These are phyloP conservation scores for Proctacanthus coquilletti DNA, from an alignment of 1,140 invertebrate species.

Conservation along the genomic window DNA sequence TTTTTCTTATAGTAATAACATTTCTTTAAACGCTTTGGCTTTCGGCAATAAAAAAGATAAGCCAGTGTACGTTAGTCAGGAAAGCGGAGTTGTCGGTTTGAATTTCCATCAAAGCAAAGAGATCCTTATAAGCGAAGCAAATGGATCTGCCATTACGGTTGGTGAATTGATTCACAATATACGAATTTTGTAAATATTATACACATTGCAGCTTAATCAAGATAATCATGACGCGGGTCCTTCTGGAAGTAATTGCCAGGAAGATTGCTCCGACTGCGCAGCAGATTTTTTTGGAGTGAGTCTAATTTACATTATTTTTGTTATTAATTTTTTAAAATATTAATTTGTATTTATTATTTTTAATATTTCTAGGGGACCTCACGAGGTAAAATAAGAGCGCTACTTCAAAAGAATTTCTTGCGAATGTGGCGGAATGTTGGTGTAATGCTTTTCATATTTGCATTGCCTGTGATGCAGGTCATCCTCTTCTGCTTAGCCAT, in stretches of 20 bases:
- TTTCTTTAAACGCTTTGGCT: constrained; percentile 59
- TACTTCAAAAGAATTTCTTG: constrained; percentile 84
- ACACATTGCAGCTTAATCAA: too few species aligned
- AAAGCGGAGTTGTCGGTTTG: constrained; percentile 67
- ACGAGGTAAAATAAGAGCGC: constrained; percentile 54
- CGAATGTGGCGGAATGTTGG: constrained; percentile 86
- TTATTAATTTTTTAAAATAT: neutral
- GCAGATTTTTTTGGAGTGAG: constrained; percentile 18
- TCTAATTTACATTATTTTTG: neutral
- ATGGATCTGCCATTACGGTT: constrained; percentile 40
- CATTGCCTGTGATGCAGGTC: constrained; percentile 84
- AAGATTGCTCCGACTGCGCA: constrained; percentile 26
- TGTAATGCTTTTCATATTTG: constrained; percentile 83
- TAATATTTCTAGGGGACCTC: constrained; percentile 36
- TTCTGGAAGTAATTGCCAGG: too few species aligned
- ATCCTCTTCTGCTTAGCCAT: constrained; percentile 90
- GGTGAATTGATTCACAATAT: too few species aligned
- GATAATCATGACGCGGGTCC: too few species aligned
- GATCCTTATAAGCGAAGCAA: constrained; percentile 60
- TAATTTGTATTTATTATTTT: neutral
- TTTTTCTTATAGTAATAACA: constrained; percentile 44
- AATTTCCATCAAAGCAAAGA: constrained; percentile 84
- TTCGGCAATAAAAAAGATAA: constrained; percentile 62
- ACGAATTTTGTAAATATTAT: too few species aligned
- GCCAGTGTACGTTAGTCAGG: constrained; percentile 65